Conservation (phyloP, 2,797 vertebrate species). For the Tamandua tetradactyla region DNA sequence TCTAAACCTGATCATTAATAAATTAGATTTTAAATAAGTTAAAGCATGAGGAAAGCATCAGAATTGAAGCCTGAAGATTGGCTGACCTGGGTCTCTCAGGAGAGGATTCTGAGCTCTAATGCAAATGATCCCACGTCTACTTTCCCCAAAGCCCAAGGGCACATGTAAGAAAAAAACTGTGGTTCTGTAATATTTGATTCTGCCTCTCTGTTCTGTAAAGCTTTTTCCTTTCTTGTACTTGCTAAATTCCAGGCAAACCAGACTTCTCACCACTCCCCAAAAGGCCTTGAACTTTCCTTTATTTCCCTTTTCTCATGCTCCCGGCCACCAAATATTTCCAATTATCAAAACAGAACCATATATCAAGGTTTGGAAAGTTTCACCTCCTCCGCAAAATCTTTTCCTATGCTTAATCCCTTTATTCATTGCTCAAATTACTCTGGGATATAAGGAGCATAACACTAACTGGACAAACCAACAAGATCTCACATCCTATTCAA, state of each 20-base stretch:
- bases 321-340: not conserved
- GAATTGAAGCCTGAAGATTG: not conserved
- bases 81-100: not conserved
- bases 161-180: not conserved
- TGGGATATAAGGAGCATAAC: too few relatives aligned
- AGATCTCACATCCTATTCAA: too few relatives aligned
- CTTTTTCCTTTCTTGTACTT: not conserved
- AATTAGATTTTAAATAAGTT: conserved; percentile 6
- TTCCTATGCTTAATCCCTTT: not conserved
- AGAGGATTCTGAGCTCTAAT: not conserved
- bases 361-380: not conserved
- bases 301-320: not conserved
- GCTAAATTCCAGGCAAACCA: not conserved
- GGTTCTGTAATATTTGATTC: not conserved
- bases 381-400: not conserved
- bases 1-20: not conserved
- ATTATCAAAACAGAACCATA: not conserved
- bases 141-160: not conserved
- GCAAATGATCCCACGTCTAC: not conserved
- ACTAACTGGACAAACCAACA: too few relatives aligned
- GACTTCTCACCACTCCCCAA: not conserved
- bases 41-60: not conserved
- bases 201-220: conserved; percentile 11
- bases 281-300: not conserved
- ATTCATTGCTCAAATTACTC: too few relatives aligned